Conservation (phyloP, 64 coral and sea anemone species). For the Montipora capricornis region DNA sequence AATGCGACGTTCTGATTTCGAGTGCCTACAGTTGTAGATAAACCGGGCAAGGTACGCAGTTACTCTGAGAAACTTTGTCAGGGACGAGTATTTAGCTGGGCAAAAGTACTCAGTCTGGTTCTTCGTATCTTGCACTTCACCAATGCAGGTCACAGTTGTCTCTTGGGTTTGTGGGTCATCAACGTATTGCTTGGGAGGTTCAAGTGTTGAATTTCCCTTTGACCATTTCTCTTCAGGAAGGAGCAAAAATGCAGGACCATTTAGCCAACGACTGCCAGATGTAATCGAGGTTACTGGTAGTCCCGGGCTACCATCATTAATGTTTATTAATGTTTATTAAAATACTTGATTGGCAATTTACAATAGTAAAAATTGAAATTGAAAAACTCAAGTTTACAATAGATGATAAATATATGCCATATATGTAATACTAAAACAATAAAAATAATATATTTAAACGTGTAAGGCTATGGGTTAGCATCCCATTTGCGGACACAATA, state of each 20-base stretch:
- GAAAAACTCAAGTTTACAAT: too few relatives aligned
- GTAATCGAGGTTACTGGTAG: not conserved
- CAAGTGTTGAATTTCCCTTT: constrained; percentile 17
- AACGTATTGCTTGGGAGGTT: not conserved
- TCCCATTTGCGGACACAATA: too few relatives aligned
- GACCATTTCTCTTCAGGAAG: not conserved
- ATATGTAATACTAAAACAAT: too few relatives aligned
- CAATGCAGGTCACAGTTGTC: not conserved
- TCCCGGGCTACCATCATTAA: not conserved
- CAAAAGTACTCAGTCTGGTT: not conserved
- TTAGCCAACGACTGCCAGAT: constrained; percentile 12
- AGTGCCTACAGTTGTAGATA: constrained; percentile 2
- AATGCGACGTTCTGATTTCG: not conserved
- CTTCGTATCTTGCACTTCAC: not conserved
- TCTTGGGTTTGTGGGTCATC: constrained; percentile 13
- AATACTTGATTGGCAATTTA: too few relatives aligned
- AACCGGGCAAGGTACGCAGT: not conserved
- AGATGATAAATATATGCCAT: too few relatives aligned
- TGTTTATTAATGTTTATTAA: too few relatives aligned
- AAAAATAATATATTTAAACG: too few relatives aligned
- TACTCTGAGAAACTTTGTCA: constrained; percentile 11
- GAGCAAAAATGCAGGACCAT: not conserved
- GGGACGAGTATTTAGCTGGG: constrained; percentile 15
- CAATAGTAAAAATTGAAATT: too few relatives aligned
- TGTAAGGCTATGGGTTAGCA: too few relatives aligned